Evolutionary conservation across 1,140 invertebrate species (phyloP).

Genomic region (Nephotettix cincticeps): DNA sequence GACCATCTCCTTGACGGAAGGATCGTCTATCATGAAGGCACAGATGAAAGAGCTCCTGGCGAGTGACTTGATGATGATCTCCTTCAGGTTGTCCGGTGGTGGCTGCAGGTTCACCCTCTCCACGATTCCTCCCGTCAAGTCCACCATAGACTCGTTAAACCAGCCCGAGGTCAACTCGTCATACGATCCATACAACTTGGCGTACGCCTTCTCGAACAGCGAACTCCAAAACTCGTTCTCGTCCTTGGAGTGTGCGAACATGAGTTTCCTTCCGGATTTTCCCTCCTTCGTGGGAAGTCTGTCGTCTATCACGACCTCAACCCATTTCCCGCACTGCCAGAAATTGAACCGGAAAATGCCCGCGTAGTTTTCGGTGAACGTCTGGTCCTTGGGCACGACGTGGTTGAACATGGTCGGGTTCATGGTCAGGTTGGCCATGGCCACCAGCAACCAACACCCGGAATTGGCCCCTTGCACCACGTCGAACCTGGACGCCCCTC

Average conservation of each 20-base stretch:
- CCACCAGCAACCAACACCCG: conserved; percentile 68
- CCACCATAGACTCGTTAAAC: conserved; percentile 67
- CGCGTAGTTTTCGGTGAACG: conserved; percentile 56
- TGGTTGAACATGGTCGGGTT: conserved; percentile 55
- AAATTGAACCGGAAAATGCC: conserved; percentile 57
- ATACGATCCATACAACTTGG: conserved; percentile 67
- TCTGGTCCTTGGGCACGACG: conserved; percentile 62
- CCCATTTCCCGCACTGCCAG: conserved; percentile 68
- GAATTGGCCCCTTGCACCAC: background rate
- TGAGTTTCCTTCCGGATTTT: too few relatives aligned
- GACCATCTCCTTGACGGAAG: too few relatives aligned
- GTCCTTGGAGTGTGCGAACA: too few relatives aligned
- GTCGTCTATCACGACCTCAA: conserved; percentile 72
- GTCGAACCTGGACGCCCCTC: too few relatives aligned
- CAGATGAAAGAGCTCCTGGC: too few relatives aligned
- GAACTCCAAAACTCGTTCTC: conserved; percentile 34
- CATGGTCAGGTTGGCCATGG: conserved; percentile 62
- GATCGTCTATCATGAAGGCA: too few relatives aligned
- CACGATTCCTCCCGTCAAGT: conserved; percentile 67
- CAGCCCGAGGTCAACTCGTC: conserved; percentile 67
- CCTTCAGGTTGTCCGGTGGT: background rate
- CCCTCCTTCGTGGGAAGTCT: conserved; percentile 53
- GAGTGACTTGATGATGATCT: too few relatives aligned
- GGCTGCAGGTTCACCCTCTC: background rate
- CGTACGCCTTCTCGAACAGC: conserved; percentile 72